Evolutionary conservation across 2,888 invertebrate species (phyloP).

Genomic region (Sipha maydis): DNA sequence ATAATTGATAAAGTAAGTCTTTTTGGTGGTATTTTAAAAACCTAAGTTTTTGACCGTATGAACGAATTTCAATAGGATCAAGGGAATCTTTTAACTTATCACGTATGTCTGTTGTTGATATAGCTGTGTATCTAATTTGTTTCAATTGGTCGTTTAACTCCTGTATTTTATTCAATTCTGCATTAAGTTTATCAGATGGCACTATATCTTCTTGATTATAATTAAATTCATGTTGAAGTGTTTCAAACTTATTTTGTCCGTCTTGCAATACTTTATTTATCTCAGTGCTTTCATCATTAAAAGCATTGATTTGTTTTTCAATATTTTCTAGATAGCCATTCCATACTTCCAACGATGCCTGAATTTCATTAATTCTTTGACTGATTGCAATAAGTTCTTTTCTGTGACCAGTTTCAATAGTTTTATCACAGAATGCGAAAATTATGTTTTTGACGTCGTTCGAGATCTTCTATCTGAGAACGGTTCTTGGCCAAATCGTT

Average conservation of each 20-base stretch:
- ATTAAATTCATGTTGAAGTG: constrained; percentile 17
- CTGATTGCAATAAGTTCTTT: constrained; percentile 54
- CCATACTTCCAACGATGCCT: constrained; percentile 53
- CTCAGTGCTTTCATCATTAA: not conserved
- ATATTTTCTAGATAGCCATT: constrained; percentile 50
- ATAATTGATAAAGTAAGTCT: constrained; percentile 82
- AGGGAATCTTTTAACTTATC: constrained; percentile 87
- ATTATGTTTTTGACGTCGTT: constrained; percentile 44
- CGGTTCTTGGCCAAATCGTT: not conserved
- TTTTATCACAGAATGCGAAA: constrained; percentile 39
- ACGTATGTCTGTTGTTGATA: constrained; percentile 73
- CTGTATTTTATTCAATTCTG: constrained; percentile 21
- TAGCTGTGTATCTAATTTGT: constrained; percentile 10
- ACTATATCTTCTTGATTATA: constrained; percentile 34
- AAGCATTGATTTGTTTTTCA: constrained; percentile 27
- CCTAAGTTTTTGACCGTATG: constrained; percentile 81
- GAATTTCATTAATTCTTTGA: constrained; percentile 47
- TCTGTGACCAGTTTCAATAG: constrained; percentile 37
- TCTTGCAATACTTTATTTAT: constrained; percentile 39
- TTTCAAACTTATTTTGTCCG: constrained; percentile 12
- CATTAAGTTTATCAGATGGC: constrained; percentile 38
- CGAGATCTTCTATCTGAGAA: constrained; percentile 45
- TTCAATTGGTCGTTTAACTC: constrained; percentile 27
- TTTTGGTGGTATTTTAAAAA: constrained; percentile 82
- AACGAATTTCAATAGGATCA: constrained; percentile 84